A percentile compares a stretch with the other conserved stretches of the same genome.
Evolutionary conservation across 2,113 vertebrate genomes (phyloP).

Genomic region (Anolis carolinensis): DNA sequence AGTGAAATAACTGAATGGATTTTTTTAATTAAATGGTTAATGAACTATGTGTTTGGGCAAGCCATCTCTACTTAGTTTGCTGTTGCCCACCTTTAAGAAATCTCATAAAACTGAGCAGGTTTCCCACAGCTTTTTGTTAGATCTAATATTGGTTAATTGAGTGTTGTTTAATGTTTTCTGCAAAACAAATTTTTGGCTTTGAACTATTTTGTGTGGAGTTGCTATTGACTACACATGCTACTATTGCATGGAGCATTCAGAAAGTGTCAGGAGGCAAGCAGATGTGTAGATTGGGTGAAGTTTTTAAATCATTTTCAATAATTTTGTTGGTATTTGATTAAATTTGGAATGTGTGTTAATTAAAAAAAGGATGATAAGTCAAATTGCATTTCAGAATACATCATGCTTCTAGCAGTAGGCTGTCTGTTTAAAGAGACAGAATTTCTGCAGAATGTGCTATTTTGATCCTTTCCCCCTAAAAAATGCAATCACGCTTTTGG

Average conservation of each 20-base stretch:
- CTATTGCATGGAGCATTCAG: background rate
- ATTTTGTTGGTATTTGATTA: background rate
- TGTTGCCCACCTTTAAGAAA: background rate
- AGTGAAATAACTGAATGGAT: background rate
- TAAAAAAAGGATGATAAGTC: background rate
- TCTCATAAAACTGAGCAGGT: background rate
- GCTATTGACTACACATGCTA: background rate
- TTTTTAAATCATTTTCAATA: background rate
- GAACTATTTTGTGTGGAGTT: background rate
- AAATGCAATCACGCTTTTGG: background rate
- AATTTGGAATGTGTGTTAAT: background rate
- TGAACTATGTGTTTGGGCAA: background rate
- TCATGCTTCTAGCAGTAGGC: background rate
- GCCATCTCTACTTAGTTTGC: background rate
- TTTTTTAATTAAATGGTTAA: background rate
- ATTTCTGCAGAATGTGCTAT: background rate
- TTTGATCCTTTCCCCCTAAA: background rate
- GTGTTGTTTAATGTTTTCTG: rapidly evolving
- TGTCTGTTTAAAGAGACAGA: background rate
- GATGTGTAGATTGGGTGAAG: background rate
- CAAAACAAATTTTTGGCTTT: conserved; percentile 1
- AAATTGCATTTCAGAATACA: background rate
- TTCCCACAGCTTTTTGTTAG: background rate
- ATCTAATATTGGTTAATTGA: background rate
- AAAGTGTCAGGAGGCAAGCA: background rate